Conservation (phyloP, 2,888 invertebrate species). For the Torymus auratus region DNA sequence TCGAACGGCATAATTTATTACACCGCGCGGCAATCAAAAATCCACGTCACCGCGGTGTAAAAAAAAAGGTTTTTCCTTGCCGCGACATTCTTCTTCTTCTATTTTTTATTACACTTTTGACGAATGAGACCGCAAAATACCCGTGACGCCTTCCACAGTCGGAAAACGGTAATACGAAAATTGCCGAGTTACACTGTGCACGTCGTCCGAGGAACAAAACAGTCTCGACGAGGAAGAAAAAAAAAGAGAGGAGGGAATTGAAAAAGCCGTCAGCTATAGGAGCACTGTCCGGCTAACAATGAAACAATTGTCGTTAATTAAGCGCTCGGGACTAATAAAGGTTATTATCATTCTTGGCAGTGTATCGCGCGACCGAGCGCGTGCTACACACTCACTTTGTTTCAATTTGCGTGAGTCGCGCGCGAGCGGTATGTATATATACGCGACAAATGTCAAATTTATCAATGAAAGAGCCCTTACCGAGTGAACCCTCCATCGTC, state of each 20-base stretch:
- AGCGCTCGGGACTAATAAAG: constrained; percentile 46
- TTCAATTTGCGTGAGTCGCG: constrained; percentile 44
- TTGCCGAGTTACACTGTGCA: too few relatives aligned
- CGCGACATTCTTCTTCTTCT: too few relatives aligned
- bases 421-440: background rate
- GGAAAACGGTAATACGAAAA: too few relatives aligned
- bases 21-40: too few relatives aligned
- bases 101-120: too few relatives aligned
- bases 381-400: constrained; percentile 37
- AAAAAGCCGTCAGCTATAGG: background rate
- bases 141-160: too few relatives aligned
- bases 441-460: constrained; percentile 45
- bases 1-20: too few relatives aligned
- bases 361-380: background rate
- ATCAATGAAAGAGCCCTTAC: constrained; percentile 30
- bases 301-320: constrained; percentile 54
- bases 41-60: too few relatives aligned
- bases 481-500: background rate
- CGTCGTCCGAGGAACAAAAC: background rate
- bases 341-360: constrained; percentile 41
- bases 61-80: too few relatives aligned
- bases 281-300: constrained; percentile 52
- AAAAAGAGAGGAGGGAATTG: background rate
- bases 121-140: too few relatives aligned
- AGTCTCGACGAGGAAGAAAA: background rate